Evolutionary conservation across 2,888 invertebrate genomes (phyloP).

Genomic region (Cryptus viduatorius): DNA sequence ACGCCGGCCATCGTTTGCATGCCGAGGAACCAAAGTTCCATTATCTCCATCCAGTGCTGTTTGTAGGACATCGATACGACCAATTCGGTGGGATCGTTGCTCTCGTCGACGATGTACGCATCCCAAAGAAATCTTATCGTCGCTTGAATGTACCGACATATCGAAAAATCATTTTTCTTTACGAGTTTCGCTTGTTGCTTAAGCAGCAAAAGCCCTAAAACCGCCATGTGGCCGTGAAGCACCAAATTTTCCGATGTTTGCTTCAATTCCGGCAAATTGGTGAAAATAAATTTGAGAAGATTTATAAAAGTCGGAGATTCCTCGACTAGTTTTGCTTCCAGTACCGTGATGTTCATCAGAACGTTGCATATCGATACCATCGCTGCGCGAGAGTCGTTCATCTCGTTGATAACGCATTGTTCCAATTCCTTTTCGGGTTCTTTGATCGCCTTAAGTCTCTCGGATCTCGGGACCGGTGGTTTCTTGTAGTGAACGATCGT

Average conservation of each 20-base stretch:
- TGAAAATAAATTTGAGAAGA: constrained; percentile 93
- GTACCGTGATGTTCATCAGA: constrained; percentile 95
- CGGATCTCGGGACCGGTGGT: constrained; percentile 92
- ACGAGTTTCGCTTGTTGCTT: constrained; percentile 94
- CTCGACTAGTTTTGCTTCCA: constrained; percentile 94
- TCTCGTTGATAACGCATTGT: constrained; percentile 91
- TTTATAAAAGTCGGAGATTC: constrained; percentile 92
- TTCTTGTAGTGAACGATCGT: constrained; percentile 94
- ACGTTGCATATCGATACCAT: constrained; percentile 96
- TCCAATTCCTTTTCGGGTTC: constrained; percentile 92
- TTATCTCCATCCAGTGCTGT: constrained; percentile 95
- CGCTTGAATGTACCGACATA: constrained; percentile 95
- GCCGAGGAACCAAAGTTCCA: constrained; percentile 96
- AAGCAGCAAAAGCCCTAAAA: constrained; percentile 92
- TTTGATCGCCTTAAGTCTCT: constrained; percentile 91
- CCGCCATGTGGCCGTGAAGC: constrained; percentile 93
- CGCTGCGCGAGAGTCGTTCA: constrained; percentile 93
- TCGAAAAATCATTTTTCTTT: constrained; percentile 95
- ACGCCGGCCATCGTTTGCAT: constrained; percentile 96
- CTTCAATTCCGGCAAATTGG: constrained; percentile 93
- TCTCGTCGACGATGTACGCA: constrained; percentile 95
- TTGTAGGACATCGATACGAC: constrained; percentile 95
- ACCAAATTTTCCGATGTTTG: constrained; percentile 94
- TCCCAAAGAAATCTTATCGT: constrained; percentile 97
- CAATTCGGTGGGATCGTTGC: constrained; percentile 92